Evolutionary conservation across 2,113 vertebrate genomes (phyloP).

Genomic region (Myiagra hebetior): DNA sequence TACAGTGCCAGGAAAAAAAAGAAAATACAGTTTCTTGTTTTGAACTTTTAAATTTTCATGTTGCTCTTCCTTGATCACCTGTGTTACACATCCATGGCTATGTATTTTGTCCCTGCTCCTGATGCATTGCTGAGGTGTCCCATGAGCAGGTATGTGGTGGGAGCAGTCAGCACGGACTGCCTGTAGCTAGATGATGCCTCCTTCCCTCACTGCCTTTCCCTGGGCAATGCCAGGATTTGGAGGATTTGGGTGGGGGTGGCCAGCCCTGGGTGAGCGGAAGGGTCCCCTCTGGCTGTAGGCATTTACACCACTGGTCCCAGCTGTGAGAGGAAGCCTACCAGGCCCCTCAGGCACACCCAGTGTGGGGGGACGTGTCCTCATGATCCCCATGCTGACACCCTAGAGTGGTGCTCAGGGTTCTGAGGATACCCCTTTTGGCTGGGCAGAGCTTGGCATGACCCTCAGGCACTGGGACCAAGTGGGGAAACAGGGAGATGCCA

Average conservation of each 20-base stretch:
- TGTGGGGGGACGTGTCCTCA: not conserved
- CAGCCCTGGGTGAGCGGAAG: not conserved
- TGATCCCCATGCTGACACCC: not conserved
- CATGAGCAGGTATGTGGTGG: not conserved
- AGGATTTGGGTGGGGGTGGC: not conserved
- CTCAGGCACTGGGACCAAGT: not conserved
- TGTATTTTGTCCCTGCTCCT: not conserved
- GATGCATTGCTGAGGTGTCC: not conserved
- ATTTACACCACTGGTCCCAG: not conserved
- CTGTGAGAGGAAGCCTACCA: not conserved
- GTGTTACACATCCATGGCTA: not conserved
- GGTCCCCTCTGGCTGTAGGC: fast-evolving
- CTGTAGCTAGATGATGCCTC: not conserved
- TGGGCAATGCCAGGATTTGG: not conserved
- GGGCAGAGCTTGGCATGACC: not conserved
- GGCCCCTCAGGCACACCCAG: not conserved
- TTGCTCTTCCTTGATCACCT: not conserved
- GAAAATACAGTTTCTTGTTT: not conserved
- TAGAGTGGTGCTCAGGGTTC: too few relatives aligned
- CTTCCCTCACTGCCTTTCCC: not conserved
- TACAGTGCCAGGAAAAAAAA: not conserved
- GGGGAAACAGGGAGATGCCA: not conserved
- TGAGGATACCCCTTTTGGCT: fast-evolving
- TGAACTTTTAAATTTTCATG: not conserved
- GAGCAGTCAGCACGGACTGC: not conserved